Evolutionary conservation across 2,797 vertebrate genomes (phyloP).

Genomic region (Anableps anableps): DNA sequence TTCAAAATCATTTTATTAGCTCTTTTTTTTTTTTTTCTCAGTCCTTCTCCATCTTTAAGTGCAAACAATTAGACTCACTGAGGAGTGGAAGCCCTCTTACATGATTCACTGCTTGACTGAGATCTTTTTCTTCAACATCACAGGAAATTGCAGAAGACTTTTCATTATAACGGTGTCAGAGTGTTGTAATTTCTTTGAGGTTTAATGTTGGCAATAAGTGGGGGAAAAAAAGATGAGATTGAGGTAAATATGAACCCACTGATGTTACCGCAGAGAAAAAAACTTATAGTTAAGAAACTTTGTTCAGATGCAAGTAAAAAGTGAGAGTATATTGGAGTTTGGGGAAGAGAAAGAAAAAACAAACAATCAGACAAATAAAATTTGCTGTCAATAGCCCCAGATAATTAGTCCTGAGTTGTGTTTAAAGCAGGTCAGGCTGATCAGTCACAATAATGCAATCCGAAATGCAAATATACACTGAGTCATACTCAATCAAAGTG

Average conservation of each 20-base stretch:
- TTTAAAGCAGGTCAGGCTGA: slow-evolving; percentile 39
- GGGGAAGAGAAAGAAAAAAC: neutral
- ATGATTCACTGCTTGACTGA: slow-evolving; percentile 13
- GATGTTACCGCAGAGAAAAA: neutral
- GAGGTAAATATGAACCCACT: neutral
- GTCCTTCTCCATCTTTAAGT: slow-evolving; percentile 9
- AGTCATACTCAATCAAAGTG: slow-evolving; percentile 61
- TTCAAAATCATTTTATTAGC: neutral
- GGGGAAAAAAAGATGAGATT: neutral
- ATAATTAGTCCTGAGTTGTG: neutral
- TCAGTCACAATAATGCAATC: slow-evolving; percentile 33
- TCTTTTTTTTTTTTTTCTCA: neutral
- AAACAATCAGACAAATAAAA: neutral
- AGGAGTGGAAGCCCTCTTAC: slow-evolving; percentile 4
- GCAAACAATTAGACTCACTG: slow-evolving; percentile 29
- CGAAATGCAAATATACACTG: slow-evolving; percentile 61
- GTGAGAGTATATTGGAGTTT: neutral
- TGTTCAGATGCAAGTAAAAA: neutral
- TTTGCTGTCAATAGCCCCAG: neutral
- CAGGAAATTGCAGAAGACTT: slow-evolving; percentile 8
- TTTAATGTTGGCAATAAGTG: neutral
- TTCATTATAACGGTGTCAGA: slow-evolving; percentile 12
- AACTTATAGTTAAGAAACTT: neutral
- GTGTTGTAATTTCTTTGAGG: slow-evolving; percentile 4
- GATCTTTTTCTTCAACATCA: slow-evolving; percentile 9